Evolutionary conservation across 1,140 invertebrate genomes (phyloP), one percentile per base, ranked within the genome.

Genomic region (Drosophila setifemur): DNA sequence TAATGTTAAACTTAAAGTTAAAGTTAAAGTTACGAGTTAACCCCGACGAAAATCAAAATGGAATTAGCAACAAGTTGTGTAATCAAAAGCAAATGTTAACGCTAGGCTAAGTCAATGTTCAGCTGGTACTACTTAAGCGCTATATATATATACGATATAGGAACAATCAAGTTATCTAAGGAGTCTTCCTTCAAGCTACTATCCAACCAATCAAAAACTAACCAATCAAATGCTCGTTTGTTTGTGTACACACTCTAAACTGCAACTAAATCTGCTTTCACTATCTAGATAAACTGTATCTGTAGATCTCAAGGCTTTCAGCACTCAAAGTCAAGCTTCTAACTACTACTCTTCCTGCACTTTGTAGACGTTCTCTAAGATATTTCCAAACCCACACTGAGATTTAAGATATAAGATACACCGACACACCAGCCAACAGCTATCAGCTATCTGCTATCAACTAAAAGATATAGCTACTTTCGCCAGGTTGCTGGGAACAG

Each of bases 31-130:
- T 60, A n/a, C 58, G 35, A 60, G 14, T 42, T 31, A 31, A 60
- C 12, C 54, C 31, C 5, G 9, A 49, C 4, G 16, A 16, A 16
- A 52, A 54, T 60, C 61, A 50, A 74, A 63, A 52, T 45, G 35
- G 16, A 67, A 25, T 53, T 44, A 55, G 33, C 61, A 58, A 35
- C 45, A 57, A 57, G 45, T 52, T 37, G 45, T 37, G 68, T 54
- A 74, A 79, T 67, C 75, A 66, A 75, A 71, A 74, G 77, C 77
- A 73, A 79, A 82, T 55, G 76, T 63, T 71, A 53, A 81, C 76
- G 79, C 54, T 82, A 82, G 79, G 21, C 31, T 66, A 68, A 69
- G 48, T 67, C 7, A 31, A 63, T 18, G 55, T 47, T 61, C 25
- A 33, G 52, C 33, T 50, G 9, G 23, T 26, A 39, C 12, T n/a